Evolutionary conservation across 1,140 invertebrate genomes (phyloP).

Genomic region (Bombus terrestris): DNA sequence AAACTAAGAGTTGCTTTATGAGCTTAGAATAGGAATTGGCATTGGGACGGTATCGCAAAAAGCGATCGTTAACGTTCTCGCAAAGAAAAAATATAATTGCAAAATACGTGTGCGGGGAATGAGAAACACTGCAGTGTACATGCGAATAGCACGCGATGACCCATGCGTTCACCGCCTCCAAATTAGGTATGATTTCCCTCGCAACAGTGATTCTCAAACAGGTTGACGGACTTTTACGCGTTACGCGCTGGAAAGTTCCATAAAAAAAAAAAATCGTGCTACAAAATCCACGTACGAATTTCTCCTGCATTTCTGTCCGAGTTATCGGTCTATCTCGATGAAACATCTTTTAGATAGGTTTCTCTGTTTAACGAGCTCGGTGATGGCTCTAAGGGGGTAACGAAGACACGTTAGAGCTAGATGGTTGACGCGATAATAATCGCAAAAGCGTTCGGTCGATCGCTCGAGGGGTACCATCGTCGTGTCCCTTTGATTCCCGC

Average conservation of each 20-base stretch:
- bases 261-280: background rate
- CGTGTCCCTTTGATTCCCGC: slow-evolving; percentile 59
- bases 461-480: slow-evolving; percentile 30
- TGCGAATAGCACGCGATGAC: slow-evolving; percentile 70
- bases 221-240: background rate
- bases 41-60: background rate
- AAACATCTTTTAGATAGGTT: background rate
- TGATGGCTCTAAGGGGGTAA: background rate
- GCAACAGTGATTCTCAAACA: slow-evolving; percentile 70
- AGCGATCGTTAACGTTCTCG: background rate
- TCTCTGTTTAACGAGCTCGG: background rate
- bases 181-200: slow-evolving; percentile 79
- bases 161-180: slow-evolving; percentile 71
- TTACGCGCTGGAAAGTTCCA: slow-evolving; percentile 31
- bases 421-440: slow-evolving; percentile 3
- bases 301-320: background rate
- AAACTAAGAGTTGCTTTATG: background rate
- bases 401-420: background rate
- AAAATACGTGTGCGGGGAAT: slow-evolving; percentile 25
- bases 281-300: background rate
- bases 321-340: no score
- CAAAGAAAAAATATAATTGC: background rate
- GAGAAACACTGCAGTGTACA: slow-evolving; percentile 71
- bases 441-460: slow-evolving; percentile 8
- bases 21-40: background rate